Evolutionary conservation across 2,888 invertebrate genomes (phyloP), one percentile per base, ranked within the genome.

Genomic region (Luperina nickerlii): DNA sequence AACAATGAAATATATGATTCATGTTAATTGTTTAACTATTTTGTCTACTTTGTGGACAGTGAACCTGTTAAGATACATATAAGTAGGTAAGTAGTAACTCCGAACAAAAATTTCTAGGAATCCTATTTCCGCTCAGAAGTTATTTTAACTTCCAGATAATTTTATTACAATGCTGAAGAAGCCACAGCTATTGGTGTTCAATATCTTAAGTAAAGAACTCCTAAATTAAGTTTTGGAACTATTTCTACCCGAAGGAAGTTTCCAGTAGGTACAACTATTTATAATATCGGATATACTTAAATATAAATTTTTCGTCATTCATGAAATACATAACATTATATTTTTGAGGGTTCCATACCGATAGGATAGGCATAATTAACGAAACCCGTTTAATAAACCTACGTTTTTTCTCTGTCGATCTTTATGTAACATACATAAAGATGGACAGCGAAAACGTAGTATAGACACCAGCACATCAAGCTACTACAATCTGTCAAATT

Each of bases 131-230:
- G 7, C 3, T 60, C 48, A 13, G 32, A 78, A 78, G 54, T 42
- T 68, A 73, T 60, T 78, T 82, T 78, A 77, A 60, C 72, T 82
- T 78, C 42, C 13, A 71, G 45, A 67, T 20, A 83, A 67, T 84
- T 4, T 79, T 84, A 38, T 60, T 70, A 79, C 48, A 70, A 67
- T n/a, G 18, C 42, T 63, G 80, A 45, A 65, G 62, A 73, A 84
- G 38, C 85, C 85, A 70, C 81, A 83, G 69, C 81, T 81, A 83
- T 85, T 74, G 76, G 69, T 73, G 73, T 76, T 76, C 70, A 66
- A 73, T 81, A 83, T 80, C 45, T 60, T 66, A 63, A 76, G 63
- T 76, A 67, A 80, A 73, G 73, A 83, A 76, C 81, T 76, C 48
- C 20, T 62, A 74, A 83, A 83, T 83, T 85, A 85, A 83, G 63